Conservation (phyloP, 1,140 invertebrate species). For the Eupristina koningsbergeri region DNA sequence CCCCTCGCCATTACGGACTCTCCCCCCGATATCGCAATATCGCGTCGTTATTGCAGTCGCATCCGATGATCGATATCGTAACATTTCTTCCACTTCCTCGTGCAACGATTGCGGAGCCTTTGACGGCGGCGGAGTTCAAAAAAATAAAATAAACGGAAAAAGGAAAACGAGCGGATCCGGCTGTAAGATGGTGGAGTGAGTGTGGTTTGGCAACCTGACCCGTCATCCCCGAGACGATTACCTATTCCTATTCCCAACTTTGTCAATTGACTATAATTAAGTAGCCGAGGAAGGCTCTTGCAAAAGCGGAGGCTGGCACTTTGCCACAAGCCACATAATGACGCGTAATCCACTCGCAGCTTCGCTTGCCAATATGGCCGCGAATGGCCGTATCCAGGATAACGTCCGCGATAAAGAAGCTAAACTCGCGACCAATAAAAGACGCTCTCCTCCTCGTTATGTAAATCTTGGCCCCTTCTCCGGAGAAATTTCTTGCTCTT, state of each 20-base stretch:
- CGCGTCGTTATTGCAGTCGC: constrained; percentile 3
- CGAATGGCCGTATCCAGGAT: constrained; percentile 64
- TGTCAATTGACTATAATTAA: constrained; percentile 72
- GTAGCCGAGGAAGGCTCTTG: constrained; percentile 57
- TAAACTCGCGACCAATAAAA: constrained; percentile 67
- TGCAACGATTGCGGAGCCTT: neutral
- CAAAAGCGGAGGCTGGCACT: constrained; percentile 57
- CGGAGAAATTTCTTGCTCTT: neutral
- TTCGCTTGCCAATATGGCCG: constrained; percentile 70
- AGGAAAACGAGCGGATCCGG: neutral
- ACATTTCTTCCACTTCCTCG: neutral
- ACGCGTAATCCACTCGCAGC: constrained; percentile 62
- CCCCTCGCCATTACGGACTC: neutral
- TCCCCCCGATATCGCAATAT: neutral
- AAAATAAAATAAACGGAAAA: neutral
- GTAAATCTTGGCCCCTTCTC: neutral
- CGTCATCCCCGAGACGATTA: constrained; percentile 47
- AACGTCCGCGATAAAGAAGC: constrained; percentile 61
- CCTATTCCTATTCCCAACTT: constrained; percentile 58
- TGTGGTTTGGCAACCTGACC: constrained; percentile 19
- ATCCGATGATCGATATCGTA: neutral
- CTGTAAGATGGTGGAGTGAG: constrained; percentile 13
- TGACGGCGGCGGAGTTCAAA: neutral
- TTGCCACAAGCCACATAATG: constrained; percentile 70
- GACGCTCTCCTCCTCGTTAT: constrained; percentile 34